phyloP scores from a whole-genome alignment of 2,888 invertebrate genomes.

The Ptychoptera contaminata region DNA sequence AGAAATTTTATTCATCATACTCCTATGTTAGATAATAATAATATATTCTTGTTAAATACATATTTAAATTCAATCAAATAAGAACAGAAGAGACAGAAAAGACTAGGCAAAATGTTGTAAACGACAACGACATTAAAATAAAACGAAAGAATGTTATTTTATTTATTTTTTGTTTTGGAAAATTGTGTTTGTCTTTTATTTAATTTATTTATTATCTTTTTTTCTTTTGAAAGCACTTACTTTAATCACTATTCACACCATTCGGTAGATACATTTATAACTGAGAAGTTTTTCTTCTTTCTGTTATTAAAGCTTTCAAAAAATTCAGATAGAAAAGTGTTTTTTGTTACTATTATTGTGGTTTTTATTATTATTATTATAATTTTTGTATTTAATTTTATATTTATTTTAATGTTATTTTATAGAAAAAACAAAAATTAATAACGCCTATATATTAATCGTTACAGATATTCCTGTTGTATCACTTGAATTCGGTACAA shows the following conservation, averaged over 20 bases:
- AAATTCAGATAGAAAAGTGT: too few species aligned
- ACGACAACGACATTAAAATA: too few species aligned
- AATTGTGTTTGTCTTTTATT: too few species aligned
- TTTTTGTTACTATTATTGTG: constrained; percentile 1
- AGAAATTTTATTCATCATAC: too few species aligned
- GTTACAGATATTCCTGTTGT: constrained; percentile 67
- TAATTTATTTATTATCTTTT: not conserved
- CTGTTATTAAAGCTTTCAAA: too few species aligned
- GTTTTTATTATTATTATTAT: constrained; percentile 1
- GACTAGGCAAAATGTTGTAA: too few species aligned
- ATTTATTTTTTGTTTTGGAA: too few species aligned
- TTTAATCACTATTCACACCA: not conserved
- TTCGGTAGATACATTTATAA: not conserved
- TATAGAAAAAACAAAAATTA: not conserved
- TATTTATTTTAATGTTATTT: not conserved
- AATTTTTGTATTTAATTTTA: not conserved
- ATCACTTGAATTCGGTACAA: constrained; percentile 66
- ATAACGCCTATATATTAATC: not conserved
- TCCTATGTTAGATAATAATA: too few species aligned
- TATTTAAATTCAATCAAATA: too few species aligned
- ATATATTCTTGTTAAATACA: too few species aligned
- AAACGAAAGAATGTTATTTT: too few species aligned
- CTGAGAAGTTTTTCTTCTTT: not conserved
- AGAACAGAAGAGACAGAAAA: too few species aligned
- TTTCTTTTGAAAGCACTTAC: not conserved